Base-by-base conservation (phyloP, 1,140 invertebrate species). In the Tetramorium parvispinum region DNA sequence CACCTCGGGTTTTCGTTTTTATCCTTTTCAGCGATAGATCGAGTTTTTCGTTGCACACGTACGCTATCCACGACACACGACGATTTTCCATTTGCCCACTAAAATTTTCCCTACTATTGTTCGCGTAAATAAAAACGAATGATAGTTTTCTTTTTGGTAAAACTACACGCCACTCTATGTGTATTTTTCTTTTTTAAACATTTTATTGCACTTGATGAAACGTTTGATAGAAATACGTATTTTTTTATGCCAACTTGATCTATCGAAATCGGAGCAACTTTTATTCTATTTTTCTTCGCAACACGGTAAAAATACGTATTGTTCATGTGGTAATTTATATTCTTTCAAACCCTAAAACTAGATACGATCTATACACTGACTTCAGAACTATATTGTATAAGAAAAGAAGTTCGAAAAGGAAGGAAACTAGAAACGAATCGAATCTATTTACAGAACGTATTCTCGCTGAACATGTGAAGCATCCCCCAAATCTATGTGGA, bases 11-110 rank as follows among this genome's bases (percentile, higher is more conserved):
- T 65, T 81, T 65, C 46, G 53, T 40, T 66, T 53, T 51, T 59
- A 40, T 66, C 27, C 37, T 82, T 71, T 57, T 46, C 46, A 73
- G 24, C 21, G 32, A 40, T 16, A 81, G 37, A 79, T 79, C 65
- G 24, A 21, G 7, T 82, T 71, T 71, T 13, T 70, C 49, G 32
- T 0, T 16, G 24, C 51, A 43, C 49, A 10, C 16, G 16, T 53
- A n/a, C 37, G 49, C 13, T 8, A 37, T 32, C 18, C 76, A 21
- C 18, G 37, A 32, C n/a, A n/a, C 7, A 46, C 11, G 53, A 37
- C 53, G 46, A 81, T 81, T 73, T 82, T 16, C 24, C 40, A 73
- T 46, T 82, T 37, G 3, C 7, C 53, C 13, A 10, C 18, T 37
- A 43, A 57, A 82, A 57, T 32, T 55, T n/a, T 37, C 21, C 6